Evolutionary conservation across 2,113 vertebrate species (phyloP).

Genomic region (Dolichotis patagonum): DNA sequence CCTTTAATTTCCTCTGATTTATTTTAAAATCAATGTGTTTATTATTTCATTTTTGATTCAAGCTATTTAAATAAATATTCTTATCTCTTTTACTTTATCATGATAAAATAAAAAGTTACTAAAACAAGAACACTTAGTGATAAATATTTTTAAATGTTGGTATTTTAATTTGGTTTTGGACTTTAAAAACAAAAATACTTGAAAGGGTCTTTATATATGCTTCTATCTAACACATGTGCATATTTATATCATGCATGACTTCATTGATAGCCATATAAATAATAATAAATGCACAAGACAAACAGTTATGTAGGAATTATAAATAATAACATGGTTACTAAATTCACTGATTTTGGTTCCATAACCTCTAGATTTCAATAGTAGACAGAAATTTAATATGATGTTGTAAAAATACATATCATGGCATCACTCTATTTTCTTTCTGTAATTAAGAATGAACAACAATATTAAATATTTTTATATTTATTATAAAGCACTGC

Average conservation of each 20-base stretch:
- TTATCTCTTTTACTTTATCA: background rate
- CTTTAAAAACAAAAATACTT: background rate
- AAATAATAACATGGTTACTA: background rate
- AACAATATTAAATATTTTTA: background rate
- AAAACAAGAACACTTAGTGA: background rate
- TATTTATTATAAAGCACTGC: background rate
- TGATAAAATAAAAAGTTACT: background rate
- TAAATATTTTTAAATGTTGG: background rate
- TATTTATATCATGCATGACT: background rate
- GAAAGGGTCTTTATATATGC: background rate
- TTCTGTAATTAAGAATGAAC: background rate
- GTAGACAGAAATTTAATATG: background rate
- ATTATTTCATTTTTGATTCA: background rate
- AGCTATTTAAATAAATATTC: background rate
- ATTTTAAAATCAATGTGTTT: background rate
- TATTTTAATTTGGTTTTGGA: no score
- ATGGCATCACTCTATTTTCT: background rate
- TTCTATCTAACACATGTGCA: background rate
- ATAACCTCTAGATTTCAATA: background rate
- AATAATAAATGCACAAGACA: background rate
- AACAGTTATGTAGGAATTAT: background rate
- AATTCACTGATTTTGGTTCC: background rate
- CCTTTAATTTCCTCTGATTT: background rate
- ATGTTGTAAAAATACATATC: background rate
- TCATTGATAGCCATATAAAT: background rate